These are phyloP conservation scores for Drosophila azteca DNA, from an alignment of 1,140 invertebrate genomes.

Conservation along the genomic window DNA sequence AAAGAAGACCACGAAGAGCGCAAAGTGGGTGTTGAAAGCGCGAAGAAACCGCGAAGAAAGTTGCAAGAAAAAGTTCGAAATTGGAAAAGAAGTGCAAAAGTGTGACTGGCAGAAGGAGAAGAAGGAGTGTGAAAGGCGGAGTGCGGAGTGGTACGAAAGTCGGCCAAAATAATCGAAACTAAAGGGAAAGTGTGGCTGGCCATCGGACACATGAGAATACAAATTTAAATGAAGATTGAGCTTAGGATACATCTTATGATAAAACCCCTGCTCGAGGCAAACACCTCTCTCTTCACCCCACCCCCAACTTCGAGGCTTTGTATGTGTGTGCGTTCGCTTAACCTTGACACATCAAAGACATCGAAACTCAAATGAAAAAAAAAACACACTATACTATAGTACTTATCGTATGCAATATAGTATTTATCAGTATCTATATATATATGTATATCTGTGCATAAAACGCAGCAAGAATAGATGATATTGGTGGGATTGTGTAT, in stretches of 20 bases:
- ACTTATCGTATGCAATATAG: too few species aligned
- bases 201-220: too few species aligned
- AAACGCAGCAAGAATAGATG: not conserved
- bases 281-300: too few species aligned
- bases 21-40: not conserved
- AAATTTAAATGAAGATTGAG: conserved; percentile 18
- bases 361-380: conserved; percentile 33
- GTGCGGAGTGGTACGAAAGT: not conserved
- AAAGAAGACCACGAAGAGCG: not conserved
- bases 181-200: conserved; percentile 13
- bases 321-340: conserved; percentile 45
- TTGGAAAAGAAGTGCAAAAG: too few species aligned
- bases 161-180: conserved; percentile 13
- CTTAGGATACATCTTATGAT: conserved; percentile 6
- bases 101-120: too few species aligned
- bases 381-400: not conserved
- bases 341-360: conserved; percentile 73
- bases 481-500: not conserved
- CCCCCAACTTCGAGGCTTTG: conserved; percentile 14
- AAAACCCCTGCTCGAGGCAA: too few species aligned
- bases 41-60: conserved; percentile 4
- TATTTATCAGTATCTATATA: too few species aligned
- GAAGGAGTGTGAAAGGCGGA: too few species aligned
- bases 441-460: too few species aligned
- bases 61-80: conserved; percentile 2